phyloP scores from a whole-genome alignment of 1,140 invertebrate species.

The Pseudomyrmex dendroicus region DNA sequence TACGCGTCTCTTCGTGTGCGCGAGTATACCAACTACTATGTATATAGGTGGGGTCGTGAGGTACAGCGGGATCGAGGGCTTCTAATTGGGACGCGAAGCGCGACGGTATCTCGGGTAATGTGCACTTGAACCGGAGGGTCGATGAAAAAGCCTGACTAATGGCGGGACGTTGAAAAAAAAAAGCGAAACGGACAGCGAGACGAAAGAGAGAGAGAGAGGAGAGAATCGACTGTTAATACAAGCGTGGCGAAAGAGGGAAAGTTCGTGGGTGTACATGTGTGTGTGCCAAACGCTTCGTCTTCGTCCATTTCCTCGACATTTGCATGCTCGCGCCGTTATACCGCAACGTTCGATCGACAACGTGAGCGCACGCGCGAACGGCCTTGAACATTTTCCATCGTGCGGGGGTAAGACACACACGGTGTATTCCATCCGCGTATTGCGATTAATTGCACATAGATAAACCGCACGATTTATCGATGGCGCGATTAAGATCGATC shows the following conservation, averaged over 20 bases:
- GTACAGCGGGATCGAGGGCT: conserved; percentile 6
- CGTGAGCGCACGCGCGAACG: background rate
- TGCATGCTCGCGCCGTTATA: conserved; percentile 33
- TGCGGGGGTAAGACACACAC: background rate
- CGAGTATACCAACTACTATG: too few species aligned
- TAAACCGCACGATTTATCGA: conserved; percentile 38
- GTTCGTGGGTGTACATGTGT: background rate
- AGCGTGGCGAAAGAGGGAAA: background rate
- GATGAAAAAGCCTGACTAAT: conserved; percentile 46
- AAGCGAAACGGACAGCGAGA: background rate
- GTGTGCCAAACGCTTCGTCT: background rate
- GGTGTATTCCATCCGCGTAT: background rate
- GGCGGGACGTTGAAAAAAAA: conserved; percentile 32
- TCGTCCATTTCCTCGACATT: conserved; percentile 51
- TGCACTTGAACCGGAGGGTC: conserved; percentile 1
- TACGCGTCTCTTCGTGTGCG: background rate
- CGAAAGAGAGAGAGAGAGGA: background rate
- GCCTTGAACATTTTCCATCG: conserved; percentile 52
- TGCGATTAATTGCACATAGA: conserved; percentile 35
- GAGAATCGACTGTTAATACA: background rate
- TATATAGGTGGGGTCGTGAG: background rate
- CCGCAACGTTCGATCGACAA: background rate
- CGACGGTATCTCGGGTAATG: conserved; percentile 18
- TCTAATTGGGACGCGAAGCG: conserved; percentile 44
- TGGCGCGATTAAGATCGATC: conserved; percentile 51